Evolutionary conservation across 2,113 vertebrate genomes (phyloP).

Genomic region (Bubalus kerabau): DNA sequence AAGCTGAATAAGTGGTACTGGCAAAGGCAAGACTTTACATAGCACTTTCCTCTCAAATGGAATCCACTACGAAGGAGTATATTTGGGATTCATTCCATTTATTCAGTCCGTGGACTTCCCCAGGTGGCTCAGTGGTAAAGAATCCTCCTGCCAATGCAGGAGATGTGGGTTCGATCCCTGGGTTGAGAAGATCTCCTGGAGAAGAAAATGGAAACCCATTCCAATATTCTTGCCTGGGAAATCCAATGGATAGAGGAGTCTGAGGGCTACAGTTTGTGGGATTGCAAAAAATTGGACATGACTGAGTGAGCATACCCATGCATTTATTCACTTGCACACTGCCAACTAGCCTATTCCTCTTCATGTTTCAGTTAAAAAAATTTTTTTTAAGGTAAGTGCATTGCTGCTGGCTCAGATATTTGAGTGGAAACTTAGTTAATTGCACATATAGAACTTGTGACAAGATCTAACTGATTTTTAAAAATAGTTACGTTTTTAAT

Average conservation of each 20-base stretch:
- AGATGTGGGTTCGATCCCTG: background rate
- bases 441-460: background rate
- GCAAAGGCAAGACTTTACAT: background rate
- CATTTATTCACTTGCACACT: background rate
- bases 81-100: background rate
- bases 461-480: background rate
- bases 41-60: background rate
- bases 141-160: background rate
- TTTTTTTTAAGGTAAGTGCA: background rate
- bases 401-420: background rate
- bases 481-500: background rate
- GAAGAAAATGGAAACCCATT: background rate
- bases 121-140: background rate
- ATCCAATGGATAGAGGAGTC: background rate
- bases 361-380: background rate
- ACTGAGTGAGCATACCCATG: background rate
- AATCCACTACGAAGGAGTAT: background rate
- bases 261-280: background rate
- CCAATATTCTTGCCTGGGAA: background rate
- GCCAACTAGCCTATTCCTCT: background rate
- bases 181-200: background rate
- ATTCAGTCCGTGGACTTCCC: background rate
- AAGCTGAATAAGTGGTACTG: background rate
- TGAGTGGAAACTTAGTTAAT: background rate
- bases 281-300: background rate